Evolutionary conservation across 2,113 vertebrate genomes (phyloP), one percentile per base, ranked within the genome.

Genomic region (Peromyscus polionotus): DNA sequence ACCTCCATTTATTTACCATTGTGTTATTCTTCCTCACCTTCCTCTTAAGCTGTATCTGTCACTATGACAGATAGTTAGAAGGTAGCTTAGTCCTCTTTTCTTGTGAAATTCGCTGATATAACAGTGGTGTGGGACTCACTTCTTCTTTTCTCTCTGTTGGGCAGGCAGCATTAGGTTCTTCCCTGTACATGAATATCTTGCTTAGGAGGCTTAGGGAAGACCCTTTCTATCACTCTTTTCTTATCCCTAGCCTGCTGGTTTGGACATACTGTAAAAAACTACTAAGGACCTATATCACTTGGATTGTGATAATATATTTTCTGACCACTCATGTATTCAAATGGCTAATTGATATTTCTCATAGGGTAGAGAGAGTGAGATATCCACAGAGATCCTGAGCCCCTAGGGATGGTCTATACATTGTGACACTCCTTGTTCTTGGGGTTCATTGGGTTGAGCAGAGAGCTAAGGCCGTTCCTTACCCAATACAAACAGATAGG

Each of bases 221-320:
- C 92, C 45, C 91, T 94, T 81, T 22, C 72, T 97, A 11, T 86
- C 39, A 39, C 14, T 88, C 65, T 63, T 80, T 59, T 51, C 33
- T 86, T 79, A 22, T 83, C 4, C n/a, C 86, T 51, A 95, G 3
- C 79, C 17, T 92, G 75, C 77, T 92, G 39, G 61, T 94, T 94
- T 42, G 11, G 86, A 24, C 5, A 91, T 33, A 90, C 86, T 95
- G 24, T 73, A 92, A 31, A 45, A 96, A 97, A 95, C 80, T 83
- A 70, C 39, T 54, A 83, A 81, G 33, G 48, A 77, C 73, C 33
- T 36, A 90, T 84, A 73, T 14, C 36, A 75, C 42, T 19, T 95
- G 54, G 59, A 89, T 87, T 91, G 31, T 91, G 28, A 88, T 76
- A 20, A 88, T 45, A 83, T 59, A 42, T 45, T 92, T 88, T 91